Percentiles rank a stretch among this genome's conserved stretches.
These are phyloP conservation scores for Apodemus agrarius DNA, from an alignment of 2,797 vertebrate genomes.

Conservation along the genomic window DNA sequence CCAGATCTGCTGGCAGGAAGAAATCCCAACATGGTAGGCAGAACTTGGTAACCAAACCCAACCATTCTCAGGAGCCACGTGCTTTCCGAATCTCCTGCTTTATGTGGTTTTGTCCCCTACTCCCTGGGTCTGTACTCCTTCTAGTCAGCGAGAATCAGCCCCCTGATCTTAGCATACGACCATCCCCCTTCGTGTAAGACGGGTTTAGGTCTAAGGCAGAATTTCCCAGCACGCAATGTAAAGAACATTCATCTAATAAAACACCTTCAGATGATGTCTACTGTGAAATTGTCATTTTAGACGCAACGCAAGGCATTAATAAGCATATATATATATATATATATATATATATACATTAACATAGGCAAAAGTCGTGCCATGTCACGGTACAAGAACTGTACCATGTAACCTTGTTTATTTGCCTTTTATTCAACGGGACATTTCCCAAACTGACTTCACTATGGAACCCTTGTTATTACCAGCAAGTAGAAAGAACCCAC, in stretches of 20 bases:
- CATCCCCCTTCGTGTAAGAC: background rate
- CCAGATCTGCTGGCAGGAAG: background rate
- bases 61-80: background rate
- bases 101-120: background rate
- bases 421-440: background rate
- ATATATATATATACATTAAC: background rate
- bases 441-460: slow-evolving; percentile 34
- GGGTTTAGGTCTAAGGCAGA: background rate
- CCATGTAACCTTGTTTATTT: background rate
- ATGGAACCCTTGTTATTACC: slow-evolving; percentile 11
- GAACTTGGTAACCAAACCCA: background rate
- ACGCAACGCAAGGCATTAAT: background rate
- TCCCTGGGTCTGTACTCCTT: background rate
- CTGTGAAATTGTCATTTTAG: background rate
- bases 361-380: background rate
- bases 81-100: background rate
- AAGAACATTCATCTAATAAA: background rate
- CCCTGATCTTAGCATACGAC: background rate
- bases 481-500: slow-evolving; percentile 12
- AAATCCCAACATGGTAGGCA: background rate
- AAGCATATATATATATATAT: no score
- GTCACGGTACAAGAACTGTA: background rate
- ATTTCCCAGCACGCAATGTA: slow-evolving; percentile 7
- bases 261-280: slow-evolving; percentile 8
- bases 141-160: background rate